Evolutionary conservation across 1,140 invertebrate genomes (phyloP), one percentile per base, ranked within the genome.

Genomic region (Cheumatopsyche charites): DNA sequence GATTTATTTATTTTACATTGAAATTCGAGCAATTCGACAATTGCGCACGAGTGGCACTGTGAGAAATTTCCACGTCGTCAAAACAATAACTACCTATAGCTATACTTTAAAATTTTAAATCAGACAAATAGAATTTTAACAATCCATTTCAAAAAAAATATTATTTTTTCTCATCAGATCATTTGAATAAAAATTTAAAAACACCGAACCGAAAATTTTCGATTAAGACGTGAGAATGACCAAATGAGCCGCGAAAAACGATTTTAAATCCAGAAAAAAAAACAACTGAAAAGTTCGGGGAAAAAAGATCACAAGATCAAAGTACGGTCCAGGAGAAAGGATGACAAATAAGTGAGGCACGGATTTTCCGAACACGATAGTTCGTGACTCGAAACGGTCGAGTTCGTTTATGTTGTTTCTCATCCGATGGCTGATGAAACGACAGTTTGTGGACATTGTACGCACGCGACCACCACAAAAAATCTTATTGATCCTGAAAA

Each of bases 351-450:
- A 58, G 55, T 21, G 23, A 58, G 17, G 11, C 55, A 58, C 55
- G 55, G 55, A 58, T 58, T 58, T 58, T 58, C 55, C 55, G 55
- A 23, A 23, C 19, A 12, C 55, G 55, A 12, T n/a, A 47, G 15
- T 13, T 58, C 55, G 55, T 58, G 55, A 58, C 55, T 58, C 55
- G 55, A 58, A 58, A 58, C 55, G 55, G 11, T 58, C 55, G 23
- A 23, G 12, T 58, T 52, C 47, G 19, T 52, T 52, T 52, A 15
- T 52, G 47, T 17, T 23, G 23, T 17, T 58, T 58, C 55, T n/a
- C 55, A 58, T 3, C 55, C 23, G 17, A 58, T 1, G 15, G 15
- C n/a, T 17, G 49, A 12, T 15, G 47, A 52, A 52, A 52, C 15
- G 47, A 52, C 47, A 17, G n/a, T 52, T 52, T 52, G 19, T 19